Base-by-base conservation (phyloP, 2,888 invertebrate genomes). In the Hyppa rectilinea region DNA sequence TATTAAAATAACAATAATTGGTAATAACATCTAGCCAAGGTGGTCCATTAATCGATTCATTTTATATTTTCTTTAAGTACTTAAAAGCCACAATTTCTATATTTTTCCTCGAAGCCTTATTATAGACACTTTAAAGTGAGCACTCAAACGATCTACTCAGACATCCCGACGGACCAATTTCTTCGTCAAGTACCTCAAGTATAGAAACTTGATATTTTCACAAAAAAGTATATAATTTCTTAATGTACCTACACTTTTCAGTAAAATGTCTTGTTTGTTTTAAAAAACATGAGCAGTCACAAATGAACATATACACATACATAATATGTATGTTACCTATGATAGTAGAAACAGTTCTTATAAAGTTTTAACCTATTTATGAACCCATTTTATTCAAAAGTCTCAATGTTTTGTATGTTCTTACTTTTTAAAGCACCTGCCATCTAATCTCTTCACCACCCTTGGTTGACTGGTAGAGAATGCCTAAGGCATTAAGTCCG, bases 111-210 rank as follows among this genome's bases (percentile, higher is more conserved):
- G 26, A 5, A 43, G 45, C 38, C 60, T 73, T 75, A 74, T 78
- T 81, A 81, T 73, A 75, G 69, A 36, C 72, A 78, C 56, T 73
- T 80, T 62, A 71, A 67, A 76, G 34, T 49, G 64, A 62, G 80
- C 80, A 78, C 80, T 78, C 52, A 74, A n/a, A 69, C 61, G 43
- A 45, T 58, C 55, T 67, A 31, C 80, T 62, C 52, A 61, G 64
- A 31, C 36, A 50, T 65, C 78, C 78, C 78, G 10, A 20, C 10
- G 78, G 78, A 65, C 65, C 61, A 40, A 75, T 72, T 68, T 53
- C 36, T 65, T 31, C 36, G 20, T 50, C 40, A 53, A 69, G 72
- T 61, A 47, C n/a, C 56, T 36, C 23, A 38, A 74, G 75, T 31
- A 43, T 17, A 29, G 75, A 67, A 74, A 77, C 75, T 50, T 53